Evolutionary conservation across 1,140 invertebrate species (phyloP).

Genomic region (Gonatopus flavifemur): DNA sequence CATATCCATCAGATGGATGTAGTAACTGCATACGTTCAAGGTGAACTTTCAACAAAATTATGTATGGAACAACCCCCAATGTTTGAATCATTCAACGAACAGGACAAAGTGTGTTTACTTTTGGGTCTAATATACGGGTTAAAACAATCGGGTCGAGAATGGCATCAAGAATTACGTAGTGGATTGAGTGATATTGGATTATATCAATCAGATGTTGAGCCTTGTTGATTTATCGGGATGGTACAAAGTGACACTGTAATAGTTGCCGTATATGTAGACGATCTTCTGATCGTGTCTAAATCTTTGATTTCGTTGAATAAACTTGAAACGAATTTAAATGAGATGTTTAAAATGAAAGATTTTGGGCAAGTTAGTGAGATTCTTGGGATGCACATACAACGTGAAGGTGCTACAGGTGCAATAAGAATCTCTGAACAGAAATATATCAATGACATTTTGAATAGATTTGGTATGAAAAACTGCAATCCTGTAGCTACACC

Average conservation of each 20-base stretch:
- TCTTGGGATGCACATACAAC: constrained; percentile 9
- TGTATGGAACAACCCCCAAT: constrained; percentile 44
- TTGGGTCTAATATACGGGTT: constrained; percentile 8
- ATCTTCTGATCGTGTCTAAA: constrained; percentile 10
- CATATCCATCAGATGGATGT: constrained; percentile 40
- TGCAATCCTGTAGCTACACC: constrained; percentile 32
- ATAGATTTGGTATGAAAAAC: constrained; percentile 13
- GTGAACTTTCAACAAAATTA: constrained; percentile 38
- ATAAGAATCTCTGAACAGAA: constrained; percentile 12
- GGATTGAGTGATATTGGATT: background rate
- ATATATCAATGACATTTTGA: constrained; percentile 9
- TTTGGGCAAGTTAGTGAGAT: constrained; percentile 3
- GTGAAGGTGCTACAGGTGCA: background rate
- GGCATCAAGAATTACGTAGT: constrained; percentile 1
- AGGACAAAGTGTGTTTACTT: constrained; percentile 8
- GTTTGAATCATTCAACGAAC: constrained; percentile 9
- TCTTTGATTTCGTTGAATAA: background rate
- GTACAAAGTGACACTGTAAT: constrained; percentile 2
- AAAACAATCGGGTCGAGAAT: constrained; percentile 8
- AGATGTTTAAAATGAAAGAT: constrained; percentile 14
- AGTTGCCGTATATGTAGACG: constrained; percentile 16
- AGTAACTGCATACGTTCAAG: constrained; percentile 38
- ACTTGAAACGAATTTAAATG: constrained; percentile 7
- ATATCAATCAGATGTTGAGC: background rate
- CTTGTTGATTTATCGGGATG: background rate